phyloP scores from a whole-genome alignment of 2,888 invertebrate species.

The Trachelus tabidus region DNA sequence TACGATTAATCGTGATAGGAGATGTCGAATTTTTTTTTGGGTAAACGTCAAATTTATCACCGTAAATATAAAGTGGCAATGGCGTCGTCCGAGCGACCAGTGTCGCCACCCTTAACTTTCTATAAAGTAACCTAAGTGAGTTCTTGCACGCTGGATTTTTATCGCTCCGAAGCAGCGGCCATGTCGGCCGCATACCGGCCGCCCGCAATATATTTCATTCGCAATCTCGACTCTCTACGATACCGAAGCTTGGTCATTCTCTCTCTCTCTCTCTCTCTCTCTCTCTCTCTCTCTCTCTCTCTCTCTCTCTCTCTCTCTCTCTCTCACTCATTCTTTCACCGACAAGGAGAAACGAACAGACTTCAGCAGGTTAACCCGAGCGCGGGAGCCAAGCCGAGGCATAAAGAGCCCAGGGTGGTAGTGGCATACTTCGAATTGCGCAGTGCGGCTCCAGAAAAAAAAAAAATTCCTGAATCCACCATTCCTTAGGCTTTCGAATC shows the following conservation, averaged over 20 bases:
- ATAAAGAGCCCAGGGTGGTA: conserved; percentile 11
- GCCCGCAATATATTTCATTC: conserved; percentile 23
- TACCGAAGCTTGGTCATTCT: not conserved
- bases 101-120: conserved; percentile 1
- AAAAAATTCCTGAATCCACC: not conserved
- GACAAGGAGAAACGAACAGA: conserved; percentile 14
- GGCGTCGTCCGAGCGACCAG: not conserved
- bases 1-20: no score
- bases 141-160: conserved; percentile 12
- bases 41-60: not conserved
- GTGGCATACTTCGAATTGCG: conserved; percentile 29
- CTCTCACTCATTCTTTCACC: conserved; percentile 2
- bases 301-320: no score
- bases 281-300: no score
- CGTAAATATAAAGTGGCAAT: not conserved
- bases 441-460: conserved; percentile 10
- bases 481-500: not conserved
- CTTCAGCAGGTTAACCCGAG: not conserved
- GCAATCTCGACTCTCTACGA: conserved; percentile 13
- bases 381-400: not conserved
- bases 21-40: not conserved
- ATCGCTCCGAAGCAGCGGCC: not conserved
- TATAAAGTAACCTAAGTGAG: conserved; percentile 3
- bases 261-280: not conserved
- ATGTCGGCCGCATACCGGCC: conserved; percentile 21